Base-by-base conservation (phyloP, 2,797 vertebrate species). In the Percopsis omiscomaycus region DNA sequence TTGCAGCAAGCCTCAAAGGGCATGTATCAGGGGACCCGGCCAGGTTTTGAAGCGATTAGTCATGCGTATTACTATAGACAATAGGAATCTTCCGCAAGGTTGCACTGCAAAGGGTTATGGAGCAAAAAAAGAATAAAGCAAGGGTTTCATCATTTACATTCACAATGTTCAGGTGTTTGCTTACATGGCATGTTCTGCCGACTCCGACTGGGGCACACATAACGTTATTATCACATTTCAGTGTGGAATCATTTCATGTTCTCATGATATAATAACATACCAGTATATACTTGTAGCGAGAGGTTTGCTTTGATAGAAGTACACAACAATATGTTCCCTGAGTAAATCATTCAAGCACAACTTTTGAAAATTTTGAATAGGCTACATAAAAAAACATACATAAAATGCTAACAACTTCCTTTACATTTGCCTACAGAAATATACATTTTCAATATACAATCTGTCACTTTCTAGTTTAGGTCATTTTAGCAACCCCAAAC, bases 31-130 rank as follows among this genome's bases (percentile, higher is more conserved):
- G 93, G 91, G 94, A 94, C 89, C 76, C 86, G 88, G 90, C 72
- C 87, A 90, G 88, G 86, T 37, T 92, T 94, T 88, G 87, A 86
- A 90, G 88, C 86, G 91, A 95, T 96, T 94, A 93, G 91, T 95
- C 92, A 93, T 89, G 92, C 92, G 95, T 93, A 93, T 95, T 94
- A 91, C 86, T 71, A 55, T 88, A 93, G 90, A 94, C 93, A 93
- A 92, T 89, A 90, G 91, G 84, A 71, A 92, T 93, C 86, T 94
- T 90, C 92, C 79, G 53, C 75, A 90, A 88, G 87, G 83, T 80
- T 81, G 69, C 83, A 84, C 85, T 85, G 85, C 82, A 86, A 91
- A 81, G 87, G 86, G 86, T 81, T 80, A 73, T 28, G 1, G 27
- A 84, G 32, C 32, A 37, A 37, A 37, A 80, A 37, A 37, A 5